These are phyloP conservation scores for Macropodus opercularis DNA, from an alignment of 2,797 vertebrate genomes.

Conservation along the genomic window DNA sequence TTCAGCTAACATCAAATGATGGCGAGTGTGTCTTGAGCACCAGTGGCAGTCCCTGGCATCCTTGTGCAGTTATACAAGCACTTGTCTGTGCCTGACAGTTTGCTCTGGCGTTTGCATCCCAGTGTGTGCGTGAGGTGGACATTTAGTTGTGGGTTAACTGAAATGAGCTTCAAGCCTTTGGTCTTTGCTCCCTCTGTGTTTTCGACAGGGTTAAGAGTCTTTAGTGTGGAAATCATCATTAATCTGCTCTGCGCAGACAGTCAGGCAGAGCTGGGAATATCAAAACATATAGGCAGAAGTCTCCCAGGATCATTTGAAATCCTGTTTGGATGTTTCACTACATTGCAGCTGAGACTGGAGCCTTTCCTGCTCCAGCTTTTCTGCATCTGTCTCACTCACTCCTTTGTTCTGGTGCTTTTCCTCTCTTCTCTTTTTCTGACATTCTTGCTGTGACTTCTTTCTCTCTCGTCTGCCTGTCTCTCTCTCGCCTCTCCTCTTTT, in stretches of 20 bases:
- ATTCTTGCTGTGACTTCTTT: constrained; percentile 50
- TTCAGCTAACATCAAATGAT: constrained; percentile 6
- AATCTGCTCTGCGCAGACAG: constrained; percentile 68
- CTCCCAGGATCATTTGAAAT: constrained; percentile 70
- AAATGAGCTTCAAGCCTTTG: constrained; percentile 30
- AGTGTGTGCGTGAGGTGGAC: background rate
- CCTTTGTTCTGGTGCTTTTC: constrained; percentile 63
- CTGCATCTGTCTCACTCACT: constrained; percentile 55
- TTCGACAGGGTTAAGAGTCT: constrained; percentile 66
- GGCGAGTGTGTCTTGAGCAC: constrained; percentile 6
- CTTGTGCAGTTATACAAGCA: constrained; percentile 16
- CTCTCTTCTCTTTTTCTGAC: constrained; percentile 44
- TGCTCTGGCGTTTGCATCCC: constrained; percentile 7
- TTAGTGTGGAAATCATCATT: constrained; percentile 71
- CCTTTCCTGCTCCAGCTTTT: constrained; percentile 34
- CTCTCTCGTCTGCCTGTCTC: constrained; percentile 44
- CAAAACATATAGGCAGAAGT: constrained; percentile 59
- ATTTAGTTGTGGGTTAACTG: constrained; percentile 16
- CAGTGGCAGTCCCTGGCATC: constrained; percentile 7
- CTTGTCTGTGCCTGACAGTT: constrained; percentile 36
- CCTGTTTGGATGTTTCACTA: constrained; percentile 72
- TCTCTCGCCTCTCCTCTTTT: constrained; percentile 55
- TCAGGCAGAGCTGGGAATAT: constrained; percentile 56
- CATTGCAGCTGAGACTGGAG: constrained; percentile 58
- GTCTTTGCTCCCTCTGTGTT: constrained; percentile 40